Conservation (phyloP, 2,113 vertebrate genomes). For the Loxodonta africana region DNA sequence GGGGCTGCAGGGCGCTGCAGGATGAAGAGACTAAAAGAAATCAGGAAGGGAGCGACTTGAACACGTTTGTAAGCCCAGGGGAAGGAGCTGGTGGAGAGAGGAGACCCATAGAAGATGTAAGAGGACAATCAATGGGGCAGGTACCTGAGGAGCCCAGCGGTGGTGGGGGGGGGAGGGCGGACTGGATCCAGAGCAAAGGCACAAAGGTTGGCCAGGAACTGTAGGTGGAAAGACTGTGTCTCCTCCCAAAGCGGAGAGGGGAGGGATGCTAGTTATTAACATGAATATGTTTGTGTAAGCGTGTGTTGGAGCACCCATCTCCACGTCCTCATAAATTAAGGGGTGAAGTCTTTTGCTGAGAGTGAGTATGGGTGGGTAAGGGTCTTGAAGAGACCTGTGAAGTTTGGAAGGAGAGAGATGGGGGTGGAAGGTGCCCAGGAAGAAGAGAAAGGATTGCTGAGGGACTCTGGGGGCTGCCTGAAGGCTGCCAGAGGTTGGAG, state of each 20-base stretch:
- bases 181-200: background rate
- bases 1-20: too few relatives aligned
- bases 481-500: background rate
- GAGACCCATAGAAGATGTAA: background rate
- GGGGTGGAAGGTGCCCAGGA: background rate
- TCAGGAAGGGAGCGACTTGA: background rate
- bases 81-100: background rate
- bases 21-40: background rate
- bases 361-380: background rate
- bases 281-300: background rate
- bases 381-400: background rate
- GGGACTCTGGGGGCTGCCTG: too few relatives aligned
- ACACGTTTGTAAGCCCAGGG: background rate
- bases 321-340: background rate
- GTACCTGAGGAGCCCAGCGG: background rate
- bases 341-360: background rate
- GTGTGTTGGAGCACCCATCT: background rate
- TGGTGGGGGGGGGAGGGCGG: too few relatives aligned
- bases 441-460: background rate
- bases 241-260: background rate
- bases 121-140: background rate
- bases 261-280: background rate
- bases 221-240: background rate
- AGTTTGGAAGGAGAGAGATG: background rate
- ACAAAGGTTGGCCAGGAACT: background rate